Evolutionary conservation across 2,113 vertebrate species (phyloP).

Genomic region (Alces alces): DNA sequence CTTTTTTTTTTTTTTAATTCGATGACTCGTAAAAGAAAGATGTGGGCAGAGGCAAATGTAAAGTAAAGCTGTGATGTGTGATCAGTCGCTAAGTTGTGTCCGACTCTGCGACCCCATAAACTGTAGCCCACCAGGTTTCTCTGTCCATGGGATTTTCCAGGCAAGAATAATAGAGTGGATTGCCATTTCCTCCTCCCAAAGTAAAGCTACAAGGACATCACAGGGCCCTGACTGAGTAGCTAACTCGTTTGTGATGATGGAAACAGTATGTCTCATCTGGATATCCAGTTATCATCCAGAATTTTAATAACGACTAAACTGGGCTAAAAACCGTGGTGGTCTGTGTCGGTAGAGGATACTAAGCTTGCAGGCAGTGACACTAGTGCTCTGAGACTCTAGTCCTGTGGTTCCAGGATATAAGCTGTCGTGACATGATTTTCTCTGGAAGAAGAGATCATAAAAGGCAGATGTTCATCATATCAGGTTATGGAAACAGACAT

Average conservation of each 20-base stretch:
- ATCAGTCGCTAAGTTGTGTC: background rate
- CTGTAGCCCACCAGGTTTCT: background rate
- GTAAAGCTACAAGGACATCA: background rate
- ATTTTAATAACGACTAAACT: background rate
- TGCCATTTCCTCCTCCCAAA: background rate
- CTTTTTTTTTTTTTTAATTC: background rate
- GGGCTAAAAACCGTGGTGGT: background rate
- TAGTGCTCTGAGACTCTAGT: background rate
- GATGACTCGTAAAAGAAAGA: background rate
- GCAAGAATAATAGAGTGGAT: background rate
- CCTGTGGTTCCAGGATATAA: background rate
- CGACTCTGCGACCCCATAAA: background rate
- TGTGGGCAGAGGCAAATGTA: background rate
- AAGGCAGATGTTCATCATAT: background rate
- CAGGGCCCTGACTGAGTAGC: background rate
- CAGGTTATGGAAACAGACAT: background rate
- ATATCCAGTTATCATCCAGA: background rate
- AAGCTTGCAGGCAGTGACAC: background rate
- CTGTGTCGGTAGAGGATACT: background rate
- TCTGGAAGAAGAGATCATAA: background rate
- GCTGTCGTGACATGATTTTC: background rate
- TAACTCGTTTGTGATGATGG: background rate
- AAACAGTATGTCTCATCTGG: background rate
- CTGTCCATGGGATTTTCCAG: background rate
- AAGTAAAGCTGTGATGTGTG: background rate